Conservation (phyloP, 2,113 vertebrate genomes). For the Perca schrenkii region DNA sequence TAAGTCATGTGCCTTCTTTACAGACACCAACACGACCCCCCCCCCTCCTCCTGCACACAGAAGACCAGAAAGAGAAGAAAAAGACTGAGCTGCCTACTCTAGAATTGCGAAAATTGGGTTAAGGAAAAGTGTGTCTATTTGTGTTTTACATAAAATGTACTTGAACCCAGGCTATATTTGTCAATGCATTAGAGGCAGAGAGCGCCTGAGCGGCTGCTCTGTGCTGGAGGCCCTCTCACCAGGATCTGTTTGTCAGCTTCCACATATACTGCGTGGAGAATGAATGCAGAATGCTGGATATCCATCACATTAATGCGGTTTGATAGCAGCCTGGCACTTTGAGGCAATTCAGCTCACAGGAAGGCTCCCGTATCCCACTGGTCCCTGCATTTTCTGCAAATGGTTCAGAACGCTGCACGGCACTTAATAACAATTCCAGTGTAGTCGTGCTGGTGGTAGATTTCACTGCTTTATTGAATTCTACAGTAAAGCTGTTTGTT, state of each 20-base stretch:
- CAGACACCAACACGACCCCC: too few relatives aligned
- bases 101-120: neutral
- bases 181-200: slow-evolving; percentile 32
- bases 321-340: slow-evolving; percentile 69
- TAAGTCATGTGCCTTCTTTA: neutral
- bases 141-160: slow-evolving; percentile 46
- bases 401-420: slow-evolving; percentile 13
- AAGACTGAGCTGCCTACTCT: neutral
- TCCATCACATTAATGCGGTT: slow-evolving; percentile 69
- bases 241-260: slow-evolving; percentile 57
- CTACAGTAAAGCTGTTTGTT: slow-evolving; percentile 38
- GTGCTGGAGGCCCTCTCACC: slow-evolving; percentile 61
- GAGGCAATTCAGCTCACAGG: slow-evolving; percentile 60
- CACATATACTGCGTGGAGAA: slow-evolving; percentile 51
- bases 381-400: slow-evolving; percentile 38
- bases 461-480: slow-evolving; percentile 25
- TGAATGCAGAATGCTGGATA: slow-evolving; percentile 62
- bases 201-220: slow-evolving; percentile 27
- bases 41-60: neutral
- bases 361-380: slow-evolving; percentile 51
- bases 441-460: slow-evolving; percentile 14
- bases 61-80: neutral
- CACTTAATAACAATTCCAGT: slow-evolving; percentile 46
- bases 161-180: slow-evolving; percentile 55
- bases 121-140: slow-evolving; percentile 15